Base-by-base conservation (phyloP, 2,113 vertebrate species). In the Ctenodactylus gundi region DNA sequence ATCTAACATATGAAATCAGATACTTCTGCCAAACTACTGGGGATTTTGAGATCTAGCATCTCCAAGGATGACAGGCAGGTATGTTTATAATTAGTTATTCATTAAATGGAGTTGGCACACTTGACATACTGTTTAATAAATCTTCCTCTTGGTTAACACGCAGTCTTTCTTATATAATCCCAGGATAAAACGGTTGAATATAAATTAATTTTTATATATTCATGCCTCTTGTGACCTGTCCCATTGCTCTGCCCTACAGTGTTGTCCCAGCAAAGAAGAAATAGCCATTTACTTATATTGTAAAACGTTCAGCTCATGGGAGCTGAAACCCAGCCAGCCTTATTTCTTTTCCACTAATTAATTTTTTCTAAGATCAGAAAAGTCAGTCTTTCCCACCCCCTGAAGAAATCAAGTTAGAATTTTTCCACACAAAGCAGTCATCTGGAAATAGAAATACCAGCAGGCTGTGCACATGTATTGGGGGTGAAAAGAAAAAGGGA, bases 11-110 rank as follows among this genome's bases (percentile, higher is more conserved):
- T 94, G 31, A 95, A 85, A 90, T 88, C 70, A 94, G 96, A 89
- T 55, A 31, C 80, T 96, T 82, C 36, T 95, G 85, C 55, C 92
- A 97, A 86, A 57, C 77, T 90, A 94, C 67, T 67, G 93, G 60
- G 41, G 84, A 85, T 95, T 93, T 65, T 94, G 87, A 62, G 80
- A 95, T 25, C 11, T 18, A 95, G 93, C 39, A 64, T 92, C 95
- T 95, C 78, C 88, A 85, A 60, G 93, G 94, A 96, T 95, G 72
- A 95, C 75, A 97, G 95, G 78, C 44, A 92, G 4, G 87, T 57
- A 82, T 97, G 94, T 75, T 92, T 95, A 82, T 58, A 96, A 94
- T 93, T 95, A 78, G 64, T 77, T 92, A 95, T 95, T 95, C 85
- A 95, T 57, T 94, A 94, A 94, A 84, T 15, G 29, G 64, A 93